Conservation (phyloP, 2,113 vertebrate genomes). For the Apus apus region DNA sequence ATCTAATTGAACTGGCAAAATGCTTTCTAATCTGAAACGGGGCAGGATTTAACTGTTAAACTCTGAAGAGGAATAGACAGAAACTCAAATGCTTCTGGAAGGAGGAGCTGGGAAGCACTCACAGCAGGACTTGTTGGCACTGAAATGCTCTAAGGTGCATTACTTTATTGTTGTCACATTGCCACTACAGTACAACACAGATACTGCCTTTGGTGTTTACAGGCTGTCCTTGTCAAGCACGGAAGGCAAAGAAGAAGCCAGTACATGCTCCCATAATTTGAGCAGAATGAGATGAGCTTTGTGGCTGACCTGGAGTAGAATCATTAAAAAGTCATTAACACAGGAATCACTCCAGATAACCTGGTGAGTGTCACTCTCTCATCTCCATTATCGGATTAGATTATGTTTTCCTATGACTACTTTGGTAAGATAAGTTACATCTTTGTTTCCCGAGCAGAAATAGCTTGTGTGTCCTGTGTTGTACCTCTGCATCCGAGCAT, state of each 20-base stretch:
- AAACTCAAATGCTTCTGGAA: neutral
- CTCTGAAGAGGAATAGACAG: neutral
- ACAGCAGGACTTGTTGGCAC: neutral
- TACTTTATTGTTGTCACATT: neutral
- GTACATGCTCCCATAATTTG: accelerated
- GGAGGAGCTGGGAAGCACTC: neutral
- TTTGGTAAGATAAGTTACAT: neutral
- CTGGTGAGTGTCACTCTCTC: neutral
- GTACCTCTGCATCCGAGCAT: neutral
- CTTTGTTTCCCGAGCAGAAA: neutral
- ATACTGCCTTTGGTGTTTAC: neutral
- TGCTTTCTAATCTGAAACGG: neutral
- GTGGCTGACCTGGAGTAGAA: neutral
- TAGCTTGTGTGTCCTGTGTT: neutral
- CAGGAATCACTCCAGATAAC: neutral
- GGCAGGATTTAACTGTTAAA: neutral
- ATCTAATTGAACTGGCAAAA: neutral
- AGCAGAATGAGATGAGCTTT: accelerated
- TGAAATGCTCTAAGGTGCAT: accelerated
- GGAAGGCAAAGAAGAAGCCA: neutral
- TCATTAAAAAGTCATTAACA: neutral
- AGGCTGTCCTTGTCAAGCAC: neutral
- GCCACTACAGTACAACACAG: neutral
- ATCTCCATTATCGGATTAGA: neutral
- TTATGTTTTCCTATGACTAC: neutral